Base-by-base conservation (phyloP, 2,113 vertebrate species). In the Archocentrus centrarchus region DNA sequence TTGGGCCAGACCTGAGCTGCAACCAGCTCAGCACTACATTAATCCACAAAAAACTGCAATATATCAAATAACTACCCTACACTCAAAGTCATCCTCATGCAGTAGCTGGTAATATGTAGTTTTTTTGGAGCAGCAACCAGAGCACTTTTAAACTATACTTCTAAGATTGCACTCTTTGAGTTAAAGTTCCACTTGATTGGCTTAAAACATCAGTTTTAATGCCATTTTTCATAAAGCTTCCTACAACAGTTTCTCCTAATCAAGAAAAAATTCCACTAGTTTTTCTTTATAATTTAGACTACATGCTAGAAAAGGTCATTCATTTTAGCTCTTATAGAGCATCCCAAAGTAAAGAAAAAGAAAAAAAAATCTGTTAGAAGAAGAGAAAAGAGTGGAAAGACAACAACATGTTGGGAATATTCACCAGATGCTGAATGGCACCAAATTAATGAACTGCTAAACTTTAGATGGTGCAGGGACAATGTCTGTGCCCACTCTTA, bases 11-110 rank as follows among this genome's bases (percentile, higher is more conserved):
- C 77, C 60, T 15, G 15, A 68, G 61, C 84, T 18, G 85, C 64
- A 79, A 75, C 75, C 75, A 75, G 77, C 70, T 79, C 80, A 73
- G 73, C 44, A 2, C 44, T 47, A 24, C 24, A 35, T 61, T 66
- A 77, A 84, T 66, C 75, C 59, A 18, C 6, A 2, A 80, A 58
- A 68, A 77, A 75, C 24, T 75, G 32, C 11, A 35, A 7, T 35
- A 13, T 6, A 75, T 53, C 58, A 59, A 64, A 83, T 39, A 68
- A 62, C 64, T 30, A 75, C 47, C 53, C 75, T 81, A 7, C 59
- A 77, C 13, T 39, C 55, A 76, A 66, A 77, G 39, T 50, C 15
- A 39, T 17, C 70, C n/a, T 59, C 20, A 47, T 77, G 10, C 50
- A 63, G 59, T 47, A 66, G 53, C 1, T 47, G 20, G 62, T 63